phyloP scores from a whole-genome alignment of 2,797 vertebrate genomes.

The Loriculus beryllinus region DNA sequence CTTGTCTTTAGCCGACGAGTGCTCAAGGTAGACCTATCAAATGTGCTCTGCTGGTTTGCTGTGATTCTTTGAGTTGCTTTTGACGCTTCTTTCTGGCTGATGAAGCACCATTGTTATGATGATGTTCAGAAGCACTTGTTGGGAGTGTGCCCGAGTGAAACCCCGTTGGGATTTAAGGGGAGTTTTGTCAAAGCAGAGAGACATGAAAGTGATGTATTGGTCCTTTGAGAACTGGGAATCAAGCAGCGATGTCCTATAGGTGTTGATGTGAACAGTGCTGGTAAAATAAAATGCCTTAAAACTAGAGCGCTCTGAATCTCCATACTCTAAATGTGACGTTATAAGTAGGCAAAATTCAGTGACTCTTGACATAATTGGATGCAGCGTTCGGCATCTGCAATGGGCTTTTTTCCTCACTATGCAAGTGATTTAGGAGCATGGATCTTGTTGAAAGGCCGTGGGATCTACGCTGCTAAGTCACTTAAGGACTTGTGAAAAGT shows the following conservation, averaged over 20 bases:
- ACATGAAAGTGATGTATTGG: neutral
- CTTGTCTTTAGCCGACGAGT: slow-evolving; percentile 81
- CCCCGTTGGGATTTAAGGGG: neutral
- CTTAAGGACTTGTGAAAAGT: slow-evolving; percentile 59
- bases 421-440: slow-evolving; percentile 37
- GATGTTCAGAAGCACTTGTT: neutral
- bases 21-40: slow-evolving; percentile 85
- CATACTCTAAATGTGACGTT: neutral
- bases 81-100: neutral
- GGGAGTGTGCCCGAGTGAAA: neutral
- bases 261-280: neutral
- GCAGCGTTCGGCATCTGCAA: neutral
- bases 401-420: neutral
- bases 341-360: slow-evolving; percentile 1
- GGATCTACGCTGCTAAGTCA: slow-evolving; percentile 39
- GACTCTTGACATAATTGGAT: slow-evolving; percentile 5
- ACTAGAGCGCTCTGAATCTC: neutral
- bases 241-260: neutral
- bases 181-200: neutral
- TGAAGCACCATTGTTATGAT: neutral
- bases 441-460: slow-evolving; percentile 22
- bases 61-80: slow-evolving; percentile 8
- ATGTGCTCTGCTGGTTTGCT: slow-evolving; percentile 25
- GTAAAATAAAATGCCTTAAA: neutral
- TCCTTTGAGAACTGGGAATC: neutral